Conservation (phyloP, 1,140 invertebrate species). For the Drosophila persimilis region DNA sequence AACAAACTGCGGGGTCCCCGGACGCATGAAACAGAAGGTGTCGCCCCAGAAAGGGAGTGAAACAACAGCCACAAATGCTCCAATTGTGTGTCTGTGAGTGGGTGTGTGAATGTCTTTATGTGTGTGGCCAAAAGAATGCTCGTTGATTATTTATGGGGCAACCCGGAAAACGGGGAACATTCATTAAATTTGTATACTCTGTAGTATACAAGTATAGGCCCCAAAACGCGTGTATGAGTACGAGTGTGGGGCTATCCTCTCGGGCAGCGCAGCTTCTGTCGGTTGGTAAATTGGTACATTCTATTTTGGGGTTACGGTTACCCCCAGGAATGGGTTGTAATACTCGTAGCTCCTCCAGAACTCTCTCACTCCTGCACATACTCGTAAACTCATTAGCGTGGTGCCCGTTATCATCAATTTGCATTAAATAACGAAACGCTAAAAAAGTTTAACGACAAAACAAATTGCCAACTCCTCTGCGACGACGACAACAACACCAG, state of each 20-base stretch:
- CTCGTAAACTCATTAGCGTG: conserved; percentile 41
- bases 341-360: not conserved
- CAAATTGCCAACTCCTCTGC: conserved; percentile 49
- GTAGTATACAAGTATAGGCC: not conserved
- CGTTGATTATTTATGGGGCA: conserved; percentile 40
- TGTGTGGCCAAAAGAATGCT: not conserved
- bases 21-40: conserved; percentile 25
- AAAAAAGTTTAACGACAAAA: conserved; percentile 55
- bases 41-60: conserved; percentile 18
- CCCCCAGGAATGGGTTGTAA: conserved; percentile 22
- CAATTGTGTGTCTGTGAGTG: conserved; percentile 27
- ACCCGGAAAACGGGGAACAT: conserved; percentile 31
- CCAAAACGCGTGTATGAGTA: not conserved
- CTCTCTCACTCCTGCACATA: conserved; percentile 5
- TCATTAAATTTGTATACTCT: conserved; percentile 44
- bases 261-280: not conserved
- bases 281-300: conserved; percentile 33
- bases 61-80: conserved; percentile 33
- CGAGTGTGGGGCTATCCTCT: conserved; percentile 13
- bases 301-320: conserved; percentile 19
- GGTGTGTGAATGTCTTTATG: conserved; percentile 5
- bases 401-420: conserved; percentile 55
- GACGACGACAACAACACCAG: conserved; percentile 9
- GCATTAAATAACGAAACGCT: conserved; percentile 49
- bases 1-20: conserved; percentile 29